Base-by-base conservation (phyloP, 2,113 vertebrate species). In the Hippopotamus amphibius region DNA sequence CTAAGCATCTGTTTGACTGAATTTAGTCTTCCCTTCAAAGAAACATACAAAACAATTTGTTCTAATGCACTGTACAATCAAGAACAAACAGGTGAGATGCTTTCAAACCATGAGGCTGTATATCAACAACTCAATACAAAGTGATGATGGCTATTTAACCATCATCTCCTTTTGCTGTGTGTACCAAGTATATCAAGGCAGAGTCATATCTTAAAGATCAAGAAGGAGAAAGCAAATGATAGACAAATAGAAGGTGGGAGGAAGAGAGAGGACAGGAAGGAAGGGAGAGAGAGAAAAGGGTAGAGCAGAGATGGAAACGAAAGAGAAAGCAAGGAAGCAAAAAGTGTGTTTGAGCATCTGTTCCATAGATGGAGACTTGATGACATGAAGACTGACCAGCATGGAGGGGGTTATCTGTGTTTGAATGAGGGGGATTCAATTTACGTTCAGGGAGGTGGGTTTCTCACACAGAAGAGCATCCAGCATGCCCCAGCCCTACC, bases 21-120 rank as follows among this genome's bases (percentile, higher is more conserved):
- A 97, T 92, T 93, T 81, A 96, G 93, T 86, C 69, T 96, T 88
- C 19, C 80, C 88, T 97, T 93, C 89, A 96, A 53, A 97, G 68
- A 96, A 96, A 95, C 43, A 74, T 6, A 92, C 11, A 71, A 82
- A 88, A 95, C 92, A 92, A 86, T 95, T 96, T 96, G 76, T 95
- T 81, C 87, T 69, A 83, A 92, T 57, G 41, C 43, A 74, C 41
- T 57, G 19, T 65, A 82, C 59, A 85, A 72, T 77, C 76, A 88
- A 72, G 68, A 92, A 74, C 59, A 95, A 93, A 92, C 30, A 92
- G n/a, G 22, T 61, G 74, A 95, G 53, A 68, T 84, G 83, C 28
- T 93, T 97, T 96, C 74, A 80, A 22, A 81, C 41, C 24, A 63
- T 43, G 83, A 89, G 76, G 19, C 7, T 85, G 17, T 80, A 43